Evolutionary conservation across 2,797 vertebrate species (phyloP), one percentile per base, ranked within the genome.

Genomic region (Epinephelus malabaricus): DNA sequence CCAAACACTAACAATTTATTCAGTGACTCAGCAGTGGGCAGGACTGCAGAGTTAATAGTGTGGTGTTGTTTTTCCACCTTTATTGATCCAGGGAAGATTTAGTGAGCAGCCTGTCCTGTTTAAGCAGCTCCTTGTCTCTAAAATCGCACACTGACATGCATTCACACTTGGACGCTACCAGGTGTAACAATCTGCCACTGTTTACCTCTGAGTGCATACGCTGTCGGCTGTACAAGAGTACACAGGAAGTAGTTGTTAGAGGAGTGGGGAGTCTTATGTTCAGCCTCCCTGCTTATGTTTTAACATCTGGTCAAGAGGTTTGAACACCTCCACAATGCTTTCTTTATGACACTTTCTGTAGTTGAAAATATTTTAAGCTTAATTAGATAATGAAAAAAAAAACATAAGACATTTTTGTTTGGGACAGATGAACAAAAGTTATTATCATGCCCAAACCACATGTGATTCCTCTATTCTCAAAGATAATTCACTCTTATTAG

Each of bases 401-500:
- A 19, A 17, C 21, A 27, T 56, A 1, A 45, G 53, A 45, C 6
- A 0, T n/a, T 62, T 62, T 27, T 27, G 21, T 58, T 47, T 25
- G 10, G 25, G 19, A 9, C 60, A 5, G 2, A 54, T 38, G 1
- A 54, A 60, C 18, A 46, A 59, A 60, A 13, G 25, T 17, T 43
- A 11, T 63, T 45, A 23, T 19, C 2, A 43, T 63, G 17, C 43
- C 40, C n/a, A 43, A 63, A 25, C 27, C 43, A 21, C 19, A 69
- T 17, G 0, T 7, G 45, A 47, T 75, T 53, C 25, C 43, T 72
- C 38, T 12, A 17, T 45, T 63, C 17, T 10, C 34, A 40, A 49
- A 69, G 18, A 66, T 63, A 46, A 74, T 54, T 64, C 49, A 17
- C 19, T 55, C 43, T 73, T 59, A 69, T 73, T 47, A 51, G 46